Evolutionary conservation across 2,113 vertebrate genomes (phyloP).

Genomic region (Grammomys dolichurus): DNA sequence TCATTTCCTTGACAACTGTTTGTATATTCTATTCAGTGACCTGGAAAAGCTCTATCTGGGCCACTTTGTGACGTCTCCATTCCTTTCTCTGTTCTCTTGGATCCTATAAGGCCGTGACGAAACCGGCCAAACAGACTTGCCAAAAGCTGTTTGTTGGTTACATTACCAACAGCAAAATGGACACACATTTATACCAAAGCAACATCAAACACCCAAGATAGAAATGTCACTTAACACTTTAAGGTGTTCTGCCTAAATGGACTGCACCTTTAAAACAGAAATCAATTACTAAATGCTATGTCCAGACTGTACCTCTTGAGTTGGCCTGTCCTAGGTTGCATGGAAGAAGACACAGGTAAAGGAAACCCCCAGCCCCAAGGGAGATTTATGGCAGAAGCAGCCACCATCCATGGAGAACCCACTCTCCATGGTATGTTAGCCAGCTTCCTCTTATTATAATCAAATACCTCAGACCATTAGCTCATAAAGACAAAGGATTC

Average conservation of each 20-base stretch:
- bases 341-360: not conserved
- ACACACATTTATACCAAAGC: conserved; percentile 21
- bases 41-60: not conserved
- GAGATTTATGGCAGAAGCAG: not conserved
- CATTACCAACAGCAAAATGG: conserved; percentile 12
- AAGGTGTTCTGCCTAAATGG: not conserved
- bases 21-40: not conserved
- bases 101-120: not conserved
- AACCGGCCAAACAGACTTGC: conserved; percentile 27
- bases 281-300: not conserved
- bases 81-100: conserved; percentile 43
- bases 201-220: conserved; percentile 8
- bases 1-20: conserved; percentile 12
- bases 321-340: not conserved
- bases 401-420: not conserved
- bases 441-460: not conserved
- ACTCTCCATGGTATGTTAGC: not conserved
- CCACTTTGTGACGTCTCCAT: not conserved
- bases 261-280: not conserved
- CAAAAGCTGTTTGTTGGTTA: conserved; percentile 55
- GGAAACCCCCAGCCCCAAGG: not conserved
- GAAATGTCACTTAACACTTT: conserved; percentile 31
- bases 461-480: not conserved
- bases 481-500: not conserved
- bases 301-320: not conserved